A percentile compares a stretch with the other conserved stretches of the same genome.
Evolutionary conservation across 2,888 invertebrate genomes (phyloP).

Genomic region (Tenthredo livida): DNA sequence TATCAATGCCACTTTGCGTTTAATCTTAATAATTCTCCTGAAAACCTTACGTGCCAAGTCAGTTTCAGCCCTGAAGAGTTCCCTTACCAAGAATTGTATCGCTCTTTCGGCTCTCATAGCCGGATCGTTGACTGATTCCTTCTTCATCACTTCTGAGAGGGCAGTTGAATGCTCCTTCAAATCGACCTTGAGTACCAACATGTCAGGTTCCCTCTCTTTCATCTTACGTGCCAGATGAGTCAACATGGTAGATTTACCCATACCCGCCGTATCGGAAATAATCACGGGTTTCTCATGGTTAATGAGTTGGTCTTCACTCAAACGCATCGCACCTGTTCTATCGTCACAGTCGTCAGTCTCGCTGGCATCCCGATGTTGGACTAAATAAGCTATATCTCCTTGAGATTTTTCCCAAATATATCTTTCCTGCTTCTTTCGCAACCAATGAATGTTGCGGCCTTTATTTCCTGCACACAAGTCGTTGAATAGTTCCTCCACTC

Average conservation of each 20-base stretch:
- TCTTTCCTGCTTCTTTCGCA: not conserved
- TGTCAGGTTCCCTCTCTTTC: not conserved
- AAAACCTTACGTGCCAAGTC: no score
- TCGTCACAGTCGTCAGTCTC: not conserved
- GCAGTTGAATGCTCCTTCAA: not conserved
- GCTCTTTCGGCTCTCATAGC: not conserved
- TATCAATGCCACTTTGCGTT: not conserved
- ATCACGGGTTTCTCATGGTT: not conserved
- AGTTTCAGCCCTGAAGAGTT: not conserved
- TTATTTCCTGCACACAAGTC: not conserved
- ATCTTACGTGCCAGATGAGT: not conserved
- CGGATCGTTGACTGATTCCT: not conserved
- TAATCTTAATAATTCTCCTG: not conserved
- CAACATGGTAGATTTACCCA: not conserved
- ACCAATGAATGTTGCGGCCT: not conserved
- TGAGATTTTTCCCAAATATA: not conserved
- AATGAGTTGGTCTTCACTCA: not conserved
- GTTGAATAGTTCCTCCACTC: not conserved
- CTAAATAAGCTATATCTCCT: not conserved
- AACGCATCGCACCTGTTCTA: not conserved
- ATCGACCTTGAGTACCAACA: not conserved
- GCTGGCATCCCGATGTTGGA: no score
- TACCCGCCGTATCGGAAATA: constrained; percentile 1
- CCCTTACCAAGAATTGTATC: not conserved
- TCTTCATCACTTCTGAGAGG: not conserved